Evolutionary conservation across 2,888 invertebrate species (phyloP).

Genomic region (Ptychoptera contaminata): DNA sequence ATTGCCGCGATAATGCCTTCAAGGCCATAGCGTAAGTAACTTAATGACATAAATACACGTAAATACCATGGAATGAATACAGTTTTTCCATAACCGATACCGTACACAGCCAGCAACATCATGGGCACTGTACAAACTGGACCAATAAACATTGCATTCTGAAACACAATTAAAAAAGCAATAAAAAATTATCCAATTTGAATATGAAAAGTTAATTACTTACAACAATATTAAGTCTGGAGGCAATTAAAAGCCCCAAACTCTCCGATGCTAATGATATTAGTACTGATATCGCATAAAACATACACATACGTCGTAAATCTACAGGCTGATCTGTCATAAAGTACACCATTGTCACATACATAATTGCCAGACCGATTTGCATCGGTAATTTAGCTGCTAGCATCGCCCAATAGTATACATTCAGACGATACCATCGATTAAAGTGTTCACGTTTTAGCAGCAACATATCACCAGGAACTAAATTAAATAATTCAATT

Average conservation of each 20-base stretch:
- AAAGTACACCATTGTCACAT: conserved; percentile 52
- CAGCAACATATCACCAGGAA: conserved; percentile 61
- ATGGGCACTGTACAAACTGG: conserved; percentile 76
- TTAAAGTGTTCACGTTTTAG: conserved; percentile 73
- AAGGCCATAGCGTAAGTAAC: conserved; percentile 66
- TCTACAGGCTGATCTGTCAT: conserved; percentile 67
- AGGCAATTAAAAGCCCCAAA: conserved; percentile 58
- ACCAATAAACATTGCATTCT: conserved; percentile 83
- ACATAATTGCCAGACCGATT: conserved; percentile 48
- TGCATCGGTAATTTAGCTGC: conserved; percentile 57
- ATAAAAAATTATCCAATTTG: background rate
- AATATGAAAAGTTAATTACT: conserved; percentile 25
- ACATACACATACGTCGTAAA: conserved; percentile 44
- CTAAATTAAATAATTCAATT: conserved; percentile 31
- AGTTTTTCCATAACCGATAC: conserved; percentile 65
- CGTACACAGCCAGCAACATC: conserved; percentile 73
- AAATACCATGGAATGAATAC: conserved; percentile 55
- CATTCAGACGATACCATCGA: conserved; percentile 65
- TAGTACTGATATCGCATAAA: conserved; percentile 51
- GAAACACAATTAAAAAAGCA: conserved; percentile 16
- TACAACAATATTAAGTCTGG: conserved; percentile 60
- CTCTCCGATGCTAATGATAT: conserved; percentile 65
- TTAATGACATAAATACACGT: conserved; percentile 61
- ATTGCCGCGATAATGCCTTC: conserved; percentile 68
- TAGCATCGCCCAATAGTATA: conserved; percentile 61